These are phyloP conservation scores for Zaprionus tsacasi DNA, from an alignment of 1,140 invertebrate species.

Conservation along the genomic window DNA sequence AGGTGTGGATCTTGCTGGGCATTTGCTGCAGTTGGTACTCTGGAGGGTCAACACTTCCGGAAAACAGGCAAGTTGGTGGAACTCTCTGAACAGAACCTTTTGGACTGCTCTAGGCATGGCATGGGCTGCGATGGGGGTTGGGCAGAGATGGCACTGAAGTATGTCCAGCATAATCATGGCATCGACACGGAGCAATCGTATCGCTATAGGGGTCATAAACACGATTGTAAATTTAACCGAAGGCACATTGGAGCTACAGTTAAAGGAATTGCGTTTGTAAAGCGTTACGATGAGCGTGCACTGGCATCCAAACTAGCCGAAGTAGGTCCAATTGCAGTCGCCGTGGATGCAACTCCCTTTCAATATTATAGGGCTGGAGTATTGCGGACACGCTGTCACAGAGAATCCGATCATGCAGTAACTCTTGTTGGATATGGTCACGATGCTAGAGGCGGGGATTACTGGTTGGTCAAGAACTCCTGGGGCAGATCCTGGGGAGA, in stretches of 20 bases:
- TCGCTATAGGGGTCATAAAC: conserved; percentile 87
- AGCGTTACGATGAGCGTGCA: conserved; percentile 87
- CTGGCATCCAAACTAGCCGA: conserved; percentile 89
- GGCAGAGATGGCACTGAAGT: conserved; percentile 89
- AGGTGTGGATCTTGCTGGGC: conserved; percentile 86
- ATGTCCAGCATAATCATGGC: conserved; percentile 89
- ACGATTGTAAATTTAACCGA: conserved; percentile 32
- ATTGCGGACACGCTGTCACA: conserved; percentile 84
- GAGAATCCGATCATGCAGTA: conserved; percentile 85
- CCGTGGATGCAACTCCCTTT: conserved; percentile 90
- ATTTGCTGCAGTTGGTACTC: conserved; percentile 86
- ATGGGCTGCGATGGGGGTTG: conserved; percentile 92
- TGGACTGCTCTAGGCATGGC: conserved; percentile 90
- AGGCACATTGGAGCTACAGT: conserved; percentile 4
- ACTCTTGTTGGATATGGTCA: conserved; percentile 91
- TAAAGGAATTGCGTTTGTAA: conserved; percentile 85
- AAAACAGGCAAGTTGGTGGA: conserved; percentile 88
- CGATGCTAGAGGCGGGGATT: conserved; percentile 84
- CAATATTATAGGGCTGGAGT: conserved; percentile 89
- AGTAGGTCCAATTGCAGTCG: conserved; percentile 89
- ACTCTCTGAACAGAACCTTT: conserved; percentile 94
- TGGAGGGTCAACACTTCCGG: conserved; percentile 89
- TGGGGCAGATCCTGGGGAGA: conserved; percentile 73
- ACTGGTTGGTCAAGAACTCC: conserved; percentile 89
- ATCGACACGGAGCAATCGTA: conserved; percentile 91